A percentile compares a stretch with the other conserved stretches of the same genome.
Conservation (phyloP, 2,797 vertebrate genomes). For the Mallotus villosus region DNA sequence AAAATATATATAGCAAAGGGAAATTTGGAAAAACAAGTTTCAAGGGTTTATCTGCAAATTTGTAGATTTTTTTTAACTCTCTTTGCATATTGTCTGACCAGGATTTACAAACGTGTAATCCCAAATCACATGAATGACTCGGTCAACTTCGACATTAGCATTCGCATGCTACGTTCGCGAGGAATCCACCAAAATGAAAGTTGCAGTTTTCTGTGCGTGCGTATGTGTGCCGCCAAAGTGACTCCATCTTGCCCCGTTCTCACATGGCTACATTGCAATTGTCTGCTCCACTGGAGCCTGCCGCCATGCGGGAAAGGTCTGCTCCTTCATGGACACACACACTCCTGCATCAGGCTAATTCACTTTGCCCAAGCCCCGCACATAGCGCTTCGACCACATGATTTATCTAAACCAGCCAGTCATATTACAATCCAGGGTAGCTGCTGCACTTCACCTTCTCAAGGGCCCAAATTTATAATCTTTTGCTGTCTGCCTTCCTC, state of each 20-base stretch:
- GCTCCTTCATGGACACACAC: constrained; percentile 77
- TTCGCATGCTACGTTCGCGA: neutral
- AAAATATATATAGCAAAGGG: too few species aligned
- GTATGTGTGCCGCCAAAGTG: constrained; percentile 70
- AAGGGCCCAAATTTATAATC: constrained; percentile 50
- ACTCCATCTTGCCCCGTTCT: constrained; percentile 80
- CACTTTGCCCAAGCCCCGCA: constrained; percentile 69
- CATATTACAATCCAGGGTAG: constrained; percentile 54
- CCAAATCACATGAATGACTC: neutral
- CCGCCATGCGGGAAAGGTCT: constrained; percentile 78
- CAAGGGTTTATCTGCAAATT: too few species aligned
- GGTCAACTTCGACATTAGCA: neutral
- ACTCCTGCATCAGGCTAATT: constrained; percentile 75
- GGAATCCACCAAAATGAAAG: neutral
- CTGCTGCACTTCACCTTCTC: constrained; percentile 53
- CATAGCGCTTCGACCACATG: constrained; percentile 66
- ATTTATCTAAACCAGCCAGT: constrained; percentile 75
- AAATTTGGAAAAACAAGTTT: too few species aligned
- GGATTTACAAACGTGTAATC: neutral
- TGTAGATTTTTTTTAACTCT: too few species aligned
- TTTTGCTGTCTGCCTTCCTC: constrained; percentile 29
- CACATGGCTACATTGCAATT: constrained; percentile 85
- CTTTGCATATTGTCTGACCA: neutral
- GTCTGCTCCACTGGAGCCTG: constrained; percentile 82
- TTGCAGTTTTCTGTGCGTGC: neutral